Percentiles rank a stretch among this genome's conserved stretches.
phyloP scores from a whole-genome alignment of 2,888 invertebrate species.

The Augiades crinisus region DNA sequence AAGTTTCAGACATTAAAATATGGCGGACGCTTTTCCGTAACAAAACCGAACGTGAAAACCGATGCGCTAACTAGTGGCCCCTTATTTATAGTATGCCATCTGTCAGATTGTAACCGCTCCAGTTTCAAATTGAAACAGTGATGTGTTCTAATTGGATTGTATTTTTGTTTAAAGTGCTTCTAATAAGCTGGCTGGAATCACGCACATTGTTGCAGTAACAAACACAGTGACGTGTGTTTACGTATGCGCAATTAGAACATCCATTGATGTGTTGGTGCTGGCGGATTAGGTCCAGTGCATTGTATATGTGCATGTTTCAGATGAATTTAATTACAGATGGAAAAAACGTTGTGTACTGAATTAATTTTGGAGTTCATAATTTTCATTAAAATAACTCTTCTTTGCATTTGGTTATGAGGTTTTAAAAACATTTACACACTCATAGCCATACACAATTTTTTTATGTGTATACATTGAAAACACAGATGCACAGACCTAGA shows the following conservation, averaged over 20 bases:
- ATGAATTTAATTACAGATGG: neutral
- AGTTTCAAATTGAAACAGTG: constrained; percentile 72
- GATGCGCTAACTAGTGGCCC: constrained; percentile 54
- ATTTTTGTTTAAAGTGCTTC: constrained; percentile 75
- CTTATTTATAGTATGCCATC: constrained; percentile 77
- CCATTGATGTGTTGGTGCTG: constrained; percentile 70
- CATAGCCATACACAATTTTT: too few relatives aligned
- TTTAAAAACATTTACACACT: too few relatives aligned
- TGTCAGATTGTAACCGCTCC: constrained; percentile 75
- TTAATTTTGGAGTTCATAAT: too few relatives aligned
- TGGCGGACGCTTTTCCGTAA: constrained; percentile 44
- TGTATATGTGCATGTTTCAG: neutral
- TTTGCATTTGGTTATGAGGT: too few relatives aligned
- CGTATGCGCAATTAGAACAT: constrained; percentile 73
- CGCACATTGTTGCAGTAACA: constrained; percentile 73
- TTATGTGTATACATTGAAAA: too few relatives aligned
- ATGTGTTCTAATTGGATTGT: constrained; percentile 72
- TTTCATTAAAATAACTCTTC: too few relatives aligned
- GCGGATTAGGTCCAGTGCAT: constrained; percentile 37
- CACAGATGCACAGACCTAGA: too few relatives aligned
- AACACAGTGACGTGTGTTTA: constrained; percentile 73
- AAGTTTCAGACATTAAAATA: constrained; percentile 69
- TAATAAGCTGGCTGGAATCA: constrained; percentile 69
- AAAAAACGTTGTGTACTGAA: too few relatives aligned
- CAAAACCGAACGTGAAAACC: constrained; percentile 54